Percentiles rank a stretch among this genome's conserved stretches.
Conservation (phyloP, 2,113 vertebrate species). For the Turdus rufiventris region DNA sequence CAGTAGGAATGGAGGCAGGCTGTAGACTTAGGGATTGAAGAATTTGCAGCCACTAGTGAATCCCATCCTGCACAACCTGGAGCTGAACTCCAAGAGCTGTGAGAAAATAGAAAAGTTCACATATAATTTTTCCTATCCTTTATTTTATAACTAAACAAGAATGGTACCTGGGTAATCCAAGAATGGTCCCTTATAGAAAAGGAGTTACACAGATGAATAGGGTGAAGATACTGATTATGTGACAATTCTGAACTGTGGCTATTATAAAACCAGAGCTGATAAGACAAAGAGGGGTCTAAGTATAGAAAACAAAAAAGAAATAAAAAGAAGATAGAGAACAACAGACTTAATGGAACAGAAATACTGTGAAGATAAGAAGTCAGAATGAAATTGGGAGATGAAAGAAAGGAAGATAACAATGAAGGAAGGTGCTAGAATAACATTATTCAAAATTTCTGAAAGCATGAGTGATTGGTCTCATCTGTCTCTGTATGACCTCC, state of each 20-base stretch:
- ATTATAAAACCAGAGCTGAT: not conserved
- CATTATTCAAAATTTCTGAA: not conserved
- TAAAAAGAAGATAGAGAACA: not conserved
- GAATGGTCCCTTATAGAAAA: not conserved
- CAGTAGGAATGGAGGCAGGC: not conserved
- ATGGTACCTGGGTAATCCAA: not conserved
- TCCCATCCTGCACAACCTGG: not conserved
- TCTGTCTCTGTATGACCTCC: not conserved
- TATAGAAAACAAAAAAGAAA: not conserved
- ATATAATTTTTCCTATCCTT: not conserved
- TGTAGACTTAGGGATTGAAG: not conserved
- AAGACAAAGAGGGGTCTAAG: not conserved
- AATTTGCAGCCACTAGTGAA: not conserved
- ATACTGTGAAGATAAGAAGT: conserved; percentile 5
- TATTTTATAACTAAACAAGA: not conserved
- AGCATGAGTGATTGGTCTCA: not conserved
- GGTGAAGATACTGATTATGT: not conserved
- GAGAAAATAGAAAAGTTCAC: not conserved
- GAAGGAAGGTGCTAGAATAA: not conserved
- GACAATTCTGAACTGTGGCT: not conserved
- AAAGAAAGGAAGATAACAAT: conserved; percentile 5
- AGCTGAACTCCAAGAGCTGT: not conserved
- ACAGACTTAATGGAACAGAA: conserved; percentile 4
- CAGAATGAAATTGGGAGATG: not conserved
- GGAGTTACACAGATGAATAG: not conserved